These are phyloP conservation scores for Pituophis catenifer DNA, from an alignment of 2,113 vertebrate species.

Conservation along the genomic window DNA sequence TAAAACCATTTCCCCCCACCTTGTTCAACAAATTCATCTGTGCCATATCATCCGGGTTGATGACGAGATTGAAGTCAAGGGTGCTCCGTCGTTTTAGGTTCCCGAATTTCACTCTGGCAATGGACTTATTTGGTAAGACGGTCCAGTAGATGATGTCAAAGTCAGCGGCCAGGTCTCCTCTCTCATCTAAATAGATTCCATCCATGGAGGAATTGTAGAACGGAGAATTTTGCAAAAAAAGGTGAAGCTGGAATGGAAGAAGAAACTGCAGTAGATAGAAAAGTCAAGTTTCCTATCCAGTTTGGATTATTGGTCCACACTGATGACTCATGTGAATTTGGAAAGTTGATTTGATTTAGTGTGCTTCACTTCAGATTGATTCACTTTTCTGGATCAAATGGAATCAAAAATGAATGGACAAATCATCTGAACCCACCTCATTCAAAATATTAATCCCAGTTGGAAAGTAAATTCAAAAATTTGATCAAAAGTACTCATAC, in stretches of 20 bases:
- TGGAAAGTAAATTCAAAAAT: too few relatives aligned
- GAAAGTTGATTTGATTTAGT: neutral
- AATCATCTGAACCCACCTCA: neutral
- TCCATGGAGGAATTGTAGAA: neutral
- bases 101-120: neutral
- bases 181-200: too few relatives aligned
- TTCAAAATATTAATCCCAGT: too few relatives aligned
- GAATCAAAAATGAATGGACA: neutral
- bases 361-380: neutral
- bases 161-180: too few relatives aligned
- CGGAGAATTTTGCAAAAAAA: neutral
- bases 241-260: neutral
- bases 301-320: too few relatives aligned
- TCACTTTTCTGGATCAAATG: neutral
- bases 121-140: neutral
- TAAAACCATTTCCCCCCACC: neutral
- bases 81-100: neutral
- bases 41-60: neutral
- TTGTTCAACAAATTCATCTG: neutral
- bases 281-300: too few relatives aligned
- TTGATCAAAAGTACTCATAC: too few relatives aligned
- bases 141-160: neutral
- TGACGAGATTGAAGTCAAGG: neutral
- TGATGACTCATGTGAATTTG: too few relatives aligned
- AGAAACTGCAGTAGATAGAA: too few relatives aligned